phyloP scores from a whole-genome alignment of 64 coral and sea anemone species.

The Hydrozoanthus tunicans region DNA sequence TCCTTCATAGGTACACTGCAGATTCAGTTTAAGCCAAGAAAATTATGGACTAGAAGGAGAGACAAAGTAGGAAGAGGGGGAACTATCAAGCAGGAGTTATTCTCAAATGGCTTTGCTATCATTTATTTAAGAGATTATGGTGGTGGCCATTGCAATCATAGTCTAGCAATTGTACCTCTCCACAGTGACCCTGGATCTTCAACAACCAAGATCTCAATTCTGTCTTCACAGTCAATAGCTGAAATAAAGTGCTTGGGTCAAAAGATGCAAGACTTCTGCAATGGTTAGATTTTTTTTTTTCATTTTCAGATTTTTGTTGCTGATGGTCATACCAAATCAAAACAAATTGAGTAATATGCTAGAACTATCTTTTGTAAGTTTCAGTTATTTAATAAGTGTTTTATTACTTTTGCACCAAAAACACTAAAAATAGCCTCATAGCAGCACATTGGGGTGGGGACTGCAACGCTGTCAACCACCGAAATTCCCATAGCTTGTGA shows the following conservation, averaged over 20 bases:
- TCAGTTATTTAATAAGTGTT: too few species aligned
- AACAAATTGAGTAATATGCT: background rate
- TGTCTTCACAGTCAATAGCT: slow-evolving; percentile 26
- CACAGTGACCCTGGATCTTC: background rate
- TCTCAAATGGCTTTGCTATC: slow-evolving; percentile 10
- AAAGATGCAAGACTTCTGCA: slow-evolving; percentile 42
- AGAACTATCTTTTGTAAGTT: too few species aligned
- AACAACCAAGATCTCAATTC: background rate
- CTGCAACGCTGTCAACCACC: too few species aligned
- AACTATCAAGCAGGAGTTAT: slow-evolving; percentile 6
- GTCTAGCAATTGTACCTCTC: slow-evolving; percentile 43
- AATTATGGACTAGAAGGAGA: background rate
- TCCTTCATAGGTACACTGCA: slow-evolving; percentile 15
- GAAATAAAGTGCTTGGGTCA: slow-evolving; percentile 44
- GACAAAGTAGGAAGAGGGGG: background rate
- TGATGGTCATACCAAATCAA: background rate
- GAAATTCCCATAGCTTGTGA: too few species aligned
- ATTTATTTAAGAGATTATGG: slow-evolving; percentile 39
- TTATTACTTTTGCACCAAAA: too few species aligned
- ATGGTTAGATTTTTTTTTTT: slow-evolving; percentile 8
- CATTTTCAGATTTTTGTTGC: background rate
- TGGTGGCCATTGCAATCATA: background rate
- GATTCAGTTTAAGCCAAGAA: slow-evolving; percentile 18
- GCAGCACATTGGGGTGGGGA: too few species aligned
- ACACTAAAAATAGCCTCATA: too few species aligned